These are phyloP conservation scores for Paraescarpia echinospica DNA, from an alignment of 1,140 invertebrate species.

Conservation along the genomic window DNA sequence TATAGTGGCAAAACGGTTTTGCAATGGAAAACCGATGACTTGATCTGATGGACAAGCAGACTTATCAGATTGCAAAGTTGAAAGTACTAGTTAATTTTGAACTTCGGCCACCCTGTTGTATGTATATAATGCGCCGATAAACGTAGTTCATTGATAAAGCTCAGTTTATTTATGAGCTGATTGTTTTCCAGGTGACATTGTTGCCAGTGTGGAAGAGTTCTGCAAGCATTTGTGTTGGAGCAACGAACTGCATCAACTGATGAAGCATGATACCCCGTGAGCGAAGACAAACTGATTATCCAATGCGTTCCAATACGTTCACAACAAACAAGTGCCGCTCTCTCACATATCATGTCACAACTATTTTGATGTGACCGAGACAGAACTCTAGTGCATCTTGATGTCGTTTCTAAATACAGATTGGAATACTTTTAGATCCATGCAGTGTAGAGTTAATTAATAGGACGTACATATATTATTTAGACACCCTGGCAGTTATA, in stretches of 20 bases:
- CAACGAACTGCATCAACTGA: neutral
- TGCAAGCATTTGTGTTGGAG: neutral
- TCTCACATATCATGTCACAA: neutral
- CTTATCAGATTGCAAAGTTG: neutral
- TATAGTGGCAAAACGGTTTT: too few species aligned
- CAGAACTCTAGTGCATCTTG: neutral
- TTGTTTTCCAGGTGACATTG: neutral
- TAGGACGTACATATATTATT: too few species aligned
- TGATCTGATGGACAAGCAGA: neutral
- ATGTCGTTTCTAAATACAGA: neutral
- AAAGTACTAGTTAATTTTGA: neutral
- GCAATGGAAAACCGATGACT: too few species aligned
- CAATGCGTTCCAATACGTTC: too few species aligned
- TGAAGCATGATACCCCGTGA: neutral
- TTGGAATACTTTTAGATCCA: too few species aligned
- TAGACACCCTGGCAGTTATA: too few species aligned
- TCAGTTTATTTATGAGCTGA: neutral
- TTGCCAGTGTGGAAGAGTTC: slow-evolving; percentile 2
- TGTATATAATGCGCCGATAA: neutral
- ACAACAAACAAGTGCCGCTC: neutral
- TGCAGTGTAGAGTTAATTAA: too few species aligned
- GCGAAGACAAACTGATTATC: neutral
- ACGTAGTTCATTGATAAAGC: neutral
- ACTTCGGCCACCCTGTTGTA: neutral
- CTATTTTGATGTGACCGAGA: neutral